Conservation (phyloP, 1,140 invertebrate genomes). For the Papilio dardanus region DNA sequence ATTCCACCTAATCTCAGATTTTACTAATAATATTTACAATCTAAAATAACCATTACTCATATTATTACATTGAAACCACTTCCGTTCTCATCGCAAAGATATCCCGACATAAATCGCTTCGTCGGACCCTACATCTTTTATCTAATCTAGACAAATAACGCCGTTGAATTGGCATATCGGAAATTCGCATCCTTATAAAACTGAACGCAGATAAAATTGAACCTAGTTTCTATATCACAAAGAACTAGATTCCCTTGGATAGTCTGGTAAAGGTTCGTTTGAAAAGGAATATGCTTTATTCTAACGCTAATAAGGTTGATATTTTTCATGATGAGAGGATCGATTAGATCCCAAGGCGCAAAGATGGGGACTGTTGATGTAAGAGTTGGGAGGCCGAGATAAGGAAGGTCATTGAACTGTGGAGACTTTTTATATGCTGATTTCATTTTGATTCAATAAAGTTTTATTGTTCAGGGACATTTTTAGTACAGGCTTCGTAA, state of each 20-base stretch:
- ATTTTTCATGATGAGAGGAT: slow-evolving; percentile 26
- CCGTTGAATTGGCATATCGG: slow-evolving; percentile 37
- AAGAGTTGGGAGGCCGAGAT: slow-evolving; percentile 33
- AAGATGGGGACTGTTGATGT: slow-evolving; percentile 36
- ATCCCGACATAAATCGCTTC: slow-evolving; percentile 26
- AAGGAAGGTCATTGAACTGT: slow-evolving; percentile 32
- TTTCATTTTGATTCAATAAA: slow-evolving; percentile 37
- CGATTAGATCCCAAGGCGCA: slow-evolving; percentile 35
- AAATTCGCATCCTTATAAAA: slow-evolving; percentile 28
- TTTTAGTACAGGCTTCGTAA: slow-evolving; percentile 30
- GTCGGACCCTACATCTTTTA: slow-evolving; percentile 37
- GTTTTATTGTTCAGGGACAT: slow-evolving; percentile 33
- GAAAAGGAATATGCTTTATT: slow-evolving; percentile 32
- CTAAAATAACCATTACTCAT: slow-evolving; percentile 1
- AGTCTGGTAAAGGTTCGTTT: background rate
- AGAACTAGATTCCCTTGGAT: background rate
- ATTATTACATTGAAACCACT: slow-evolving; percentile 8
- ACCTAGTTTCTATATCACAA: background rate
- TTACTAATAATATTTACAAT: background rate
- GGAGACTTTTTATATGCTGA: slow-evolving; percentile 32
- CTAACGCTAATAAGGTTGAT: slow-evolving; percentile 32
- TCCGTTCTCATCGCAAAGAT: slow-evolving; percentile 34
- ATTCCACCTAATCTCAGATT: too few relatives aligned
- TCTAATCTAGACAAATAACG: slow-evolving; percentile 39
- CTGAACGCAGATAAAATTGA: background rate